A percentile compares a stretch with the other conserved stretches of the same genome.
phyloP scores from a whole-genome alignment of 1,140 invertebrate genomes.

The Cylas formicarius region DNA sequence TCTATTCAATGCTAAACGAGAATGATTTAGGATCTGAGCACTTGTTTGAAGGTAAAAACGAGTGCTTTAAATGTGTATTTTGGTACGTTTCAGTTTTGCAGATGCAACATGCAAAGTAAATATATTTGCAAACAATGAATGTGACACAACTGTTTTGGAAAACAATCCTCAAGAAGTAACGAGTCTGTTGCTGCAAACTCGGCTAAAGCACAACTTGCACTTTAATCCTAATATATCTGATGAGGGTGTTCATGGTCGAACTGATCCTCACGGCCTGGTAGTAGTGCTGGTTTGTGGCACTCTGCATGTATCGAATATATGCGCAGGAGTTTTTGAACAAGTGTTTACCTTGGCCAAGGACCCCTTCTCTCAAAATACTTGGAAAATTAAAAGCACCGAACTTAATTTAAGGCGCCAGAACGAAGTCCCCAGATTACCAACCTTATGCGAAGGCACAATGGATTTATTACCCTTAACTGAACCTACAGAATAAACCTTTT shows the following conservation, averaged over 20 bases:
- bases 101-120: conserved; percentile 40
- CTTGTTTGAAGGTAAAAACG: conserved; percentile 44
- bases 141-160: conserved; percentile 26
- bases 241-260: conserved; percentile 48
- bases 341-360: conserved; percentile 53
- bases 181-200: conserved; percentile 39
- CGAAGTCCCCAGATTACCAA: conserved; percentile 26
- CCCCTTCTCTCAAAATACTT: conserved; percentile 52
- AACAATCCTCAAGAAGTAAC: conserved; percentile 33
- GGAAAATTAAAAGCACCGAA: conserved; percentile 52
- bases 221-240: conserved; percentile 54
- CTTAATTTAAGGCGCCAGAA: conserved; percentile 38
- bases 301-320: conserved; percentile 45
- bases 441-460: conserved; percentile 29
- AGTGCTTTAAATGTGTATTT: background rate
- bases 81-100: conserved; percentile 4
- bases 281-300: conserved; percentile 54
- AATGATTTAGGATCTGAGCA: conserved; percentile 46
- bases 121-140: conserved; percentile 31
- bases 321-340: conserved; percentile 58
- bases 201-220: conserved; percentile 44
- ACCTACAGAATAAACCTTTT: too few relatives aligned
- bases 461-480: too few relatives aligned
- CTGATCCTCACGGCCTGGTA: conserved; percentile 55
- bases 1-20: conserved; percentile 51